Percentiles rank a stretch among this genome's conserved stretches.
phyloP scores from a whole-genome alignment of 2,888 invertebrate genomes.

The Gortyna flavago region DNA sequence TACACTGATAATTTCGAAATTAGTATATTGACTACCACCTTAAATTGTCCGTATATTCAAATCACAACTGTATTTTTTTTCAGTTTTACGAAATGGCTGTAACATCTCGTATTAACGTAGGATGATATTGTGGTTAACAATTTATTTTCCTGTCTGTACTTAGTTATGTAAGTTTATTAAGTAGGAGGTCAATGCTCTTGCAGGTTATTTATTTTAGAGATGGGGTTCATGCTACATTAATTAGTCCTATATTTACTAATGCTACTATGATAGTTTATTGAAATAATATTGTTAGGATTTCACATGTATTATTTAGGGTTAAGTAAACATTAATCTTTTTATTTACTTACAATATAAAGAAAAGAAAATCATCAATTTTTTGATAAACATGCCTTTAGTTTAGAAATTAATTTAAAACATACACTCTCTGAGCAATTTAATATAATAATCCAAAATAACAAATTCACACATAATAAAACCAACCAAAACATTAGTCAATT shows the following conservation, averaged over 20 bases:
- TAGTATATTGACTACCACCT: background rate
- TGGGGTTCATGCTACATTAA: background rate
- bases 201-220: background rate
- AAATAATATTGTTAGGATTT: background rate
- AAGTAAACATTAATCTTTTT: background rate
- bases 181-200: background rate
- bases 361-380: background rate
- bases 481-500: slow-evolving; percentile 1
- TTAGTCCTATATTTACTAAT: background rate
- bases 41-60: background rate
- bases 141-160: background rate
- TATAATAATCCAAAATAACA: background rate
- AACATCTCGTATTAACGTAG: background rate
- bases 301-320: background rate
- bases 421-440: background rate
- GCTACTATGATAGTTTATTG: no score
- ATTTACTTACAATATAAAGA: background rate
- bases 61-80: background rate
- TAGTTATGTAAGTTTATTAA: background rate
- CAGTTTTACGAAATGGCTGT: background rate
- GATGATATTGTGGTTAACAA: background rate
- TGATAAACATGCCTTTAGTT: background rate
- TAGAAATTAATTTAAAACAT: background rate
- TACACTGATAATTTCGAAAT: background rate
- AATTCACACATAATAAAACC: background rate